Base-by-base conservation (phyloP, 2,113 vertebrate genomes). In the Excalfactoria chinensis region DNA sequence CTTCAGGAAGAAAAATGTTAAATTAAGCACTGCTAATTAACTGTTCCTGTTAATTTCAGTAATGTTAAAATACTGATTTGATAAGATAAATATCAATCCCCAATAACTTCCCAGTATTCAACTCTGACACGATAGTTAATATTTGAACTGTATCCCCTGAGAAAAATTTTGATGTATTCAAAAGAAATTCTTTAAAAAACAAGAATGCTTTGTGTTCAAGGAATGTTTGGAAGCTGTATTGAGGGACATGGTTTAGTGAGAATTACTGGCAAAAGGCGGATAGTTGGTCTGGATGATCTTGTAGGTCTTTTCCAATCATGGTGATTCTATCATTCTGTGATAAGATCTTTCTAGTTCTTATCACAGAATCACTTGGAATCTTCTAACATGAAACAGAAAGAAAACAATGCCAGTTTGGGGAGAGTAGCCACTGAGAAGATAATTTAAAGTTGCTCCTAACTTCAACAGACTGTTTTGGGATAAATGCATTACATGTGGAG, bases 131-230 rank as follows among this genome's bases (percentile, higher is more conserved):
- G 22, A 67, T 37, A 35, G 26, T 26, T 32, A 51, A 20, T 19
- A 60, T 43, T 77, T 62, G 9, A 91, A 62, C 2, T 3, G 4
- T 4, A 43, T 9, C 0, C 9, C 53, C 1, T 13, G 73, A 55
- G 9, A 35, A 1, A n/a, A 5, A 1, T 53, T 55, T 35, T n/a
- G 2, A 26, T 22, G 70, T 22, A 13, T n/a, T n/a, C 0, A 40
- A 90, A 73, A 63, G 5, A 62, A 64, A 30, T 2, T 48, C 0
- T n/a, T 56, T 49, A n/a, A 49, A 10, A 64, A 90, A 43, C 5
- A 82, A 86, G 21, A 79, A 59, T 6, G 14, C 15, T 51, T 51
- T 26, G 49, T 53, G 51, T 53, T 53, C 26, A 53, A 28, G 26
- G 26, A 53, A 53, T 53, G 51, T 28, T 53, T 28, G 26, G 51